phyloP scores from a whole-genome alignment of 2,888 invertebrate genomes.

The Hypena proboscidalis region DNA sequence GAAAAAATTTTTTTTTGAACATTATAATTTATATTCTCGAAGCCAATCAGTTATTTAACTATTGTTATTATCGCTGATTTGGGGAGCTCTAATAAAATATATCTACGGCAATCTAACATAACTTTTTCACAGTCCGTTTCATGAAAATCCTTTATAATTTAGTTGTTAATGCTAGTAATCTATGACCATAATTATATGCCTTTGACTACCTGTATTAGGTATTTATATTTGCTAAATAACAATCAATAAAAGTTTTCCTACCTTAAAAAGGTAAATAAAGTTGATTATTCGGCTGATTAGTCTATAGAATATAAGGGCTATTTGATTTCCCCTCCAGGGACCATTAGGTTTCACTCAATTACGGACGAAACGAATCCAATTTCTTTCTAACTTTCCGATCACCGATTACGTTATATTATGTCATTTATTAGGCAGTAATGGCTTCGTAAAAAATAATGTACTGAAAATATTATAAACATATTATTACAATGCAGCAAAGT shows the following conservation, averaged over 20 bases:
- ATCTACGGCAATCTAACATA: no score
- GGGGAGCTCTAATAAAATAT: no score
- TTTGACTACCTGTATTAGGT: no score
- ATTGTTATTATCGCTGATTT: no score
- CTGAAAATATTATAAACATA: no score
- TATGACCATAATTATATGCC: no score
- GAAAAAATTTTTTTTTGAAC: no score
- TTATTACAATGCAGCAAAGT: no score
- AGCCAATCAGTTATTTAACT: not conserved
- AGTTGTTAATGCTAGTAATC: no score
- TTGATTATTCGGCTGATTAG: slow-evolving; percentile 28
- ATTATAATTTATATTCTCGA: not conserved
- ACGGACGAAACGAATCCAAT: slow-evolving; percentile 35
- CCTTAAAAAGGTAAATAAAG: slow-evolving; percentile 23
- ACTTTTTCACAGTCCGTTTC: no score
- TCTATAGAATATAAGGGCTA: slow-evolving; percentile 24
- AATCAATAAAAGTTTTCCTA: not conserved
- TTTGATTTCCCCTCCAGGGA: slow-evolving; percentile 35
- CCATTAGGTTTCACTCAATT: slow-evolving; percentile 40
- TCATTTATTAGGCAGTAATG: not conserved
- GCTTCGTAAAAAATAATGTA: no score
- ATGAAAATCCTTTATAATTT: no score
- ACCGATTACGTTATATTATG: slow-evolving; percentile 13
- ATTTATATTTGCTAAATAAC: not conserved
- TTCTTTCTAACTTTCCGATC: slow-evolving; percentile 22